Percentiles rank a stretch among this genome's conserved stretches.
Conservation (phyloP, 2,797 vertebrate species). For the Neomorphus geoffroyi region DNA sequence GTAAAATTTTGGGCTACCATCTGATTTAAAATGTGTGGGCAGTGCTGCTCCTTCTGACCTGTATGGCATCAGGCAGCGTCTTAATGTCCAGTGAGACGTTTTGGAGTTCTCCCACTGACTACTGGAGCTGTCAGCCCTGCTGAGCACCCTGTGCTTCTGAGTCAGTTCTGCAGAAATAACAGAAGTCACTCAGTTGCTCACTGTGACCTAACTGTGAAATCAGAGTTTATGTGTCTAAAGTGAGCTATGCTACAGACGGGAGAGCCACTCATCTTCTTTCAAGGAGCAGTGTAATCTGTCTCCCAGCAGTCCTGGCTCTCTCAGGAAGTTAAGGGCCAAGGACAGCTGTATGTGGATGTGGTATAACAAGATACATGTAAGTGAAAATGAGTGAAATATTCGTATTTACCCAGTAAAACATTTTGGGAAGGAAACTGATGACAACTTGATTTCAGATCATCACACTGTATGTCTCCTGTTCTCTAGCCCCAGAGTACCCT, state of each 20-base stretch:
- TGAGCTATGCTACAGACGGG: fast-evolving
- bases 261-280: background rate
- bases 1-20: background rate
- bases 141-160: background rate
- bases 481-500: background rate
- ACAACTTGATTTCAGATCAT: slow-evolving; percentile 45
- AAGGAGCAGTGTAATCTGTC: background rate
- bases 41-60: background rate
- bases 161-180: background rate
- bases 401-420: background rate
- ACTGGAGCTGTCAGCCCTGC: background rate
- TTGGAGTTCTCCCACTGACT: background rate
- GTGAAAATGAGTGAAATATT: background rate
- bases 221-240: background rate
- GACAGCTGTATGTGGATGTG: background rate
- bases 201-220: background rate
- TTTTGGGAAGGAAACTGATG: slow-evolving; percentile 28
- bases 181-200: background rate
- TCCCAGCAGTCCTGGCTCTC: background rate
- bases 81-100: background rate
- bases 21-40: background rate
- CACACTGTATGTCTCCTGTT: background rate
- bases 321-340: background rate
- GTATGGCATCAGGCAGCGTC: background rate
- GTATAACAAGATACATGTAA: too few relatives aligned